Evolutionary conservation across 2,888 invertebrate species (phyloP).

Genomic region (Acanthosepion esculentum): DNA sequence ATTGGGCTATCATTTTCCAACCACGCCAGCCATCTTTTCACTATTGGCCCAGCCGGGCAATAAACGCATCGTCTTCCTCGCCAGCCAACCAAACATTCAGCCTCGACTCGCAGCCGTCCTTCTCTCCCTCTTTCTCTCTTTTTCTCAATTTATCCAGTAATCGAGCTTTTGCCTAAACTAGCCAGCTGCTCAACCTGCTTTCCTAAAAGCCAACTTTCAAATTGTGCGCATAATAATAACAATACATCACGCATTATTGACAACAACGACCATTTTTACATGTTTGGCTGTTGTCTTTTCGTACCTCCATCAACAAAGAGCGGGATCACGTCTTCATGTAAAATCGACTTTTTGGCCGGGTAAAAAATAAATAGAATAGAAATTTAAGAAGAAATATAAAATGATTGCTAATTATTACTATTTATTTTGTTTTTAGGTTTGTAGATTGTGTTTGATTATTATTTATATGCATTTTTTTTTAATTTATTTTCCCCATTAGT

Average conservation of each 20-base stretch:
- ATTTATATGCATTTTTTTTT: no score
- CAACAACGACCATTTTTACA: neutral
- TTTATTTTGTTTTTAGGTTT: no score
- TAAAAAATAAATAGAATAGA: neutral
- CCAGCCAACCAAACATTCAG: neutral
- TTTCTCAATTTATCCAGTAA: neutral
- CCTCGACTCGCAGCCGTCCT: neutral
- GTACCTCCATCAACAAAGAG: neutral
- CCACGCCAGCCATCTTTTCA: neutral
- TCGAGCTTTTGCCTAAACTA: neutral
- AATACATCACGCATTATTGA: neutral
- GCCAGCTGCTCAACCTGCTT: slow-evolving; percentile 33
- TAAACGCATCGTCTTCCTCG: neutral
- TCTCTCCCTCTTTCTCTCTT: neutral
- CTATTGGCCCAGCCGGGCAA: neutral
- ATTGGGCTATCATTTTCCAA: no score
- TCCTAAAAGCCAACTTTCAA: neutral
- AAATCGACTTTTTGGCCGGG: neutral
- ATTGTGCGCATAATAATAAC: neutral
- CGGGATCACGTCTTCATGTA: neutral
- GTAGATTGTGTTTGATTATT: no score
- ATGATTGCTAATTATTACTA: no score
- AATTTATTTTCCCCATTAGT: no score
- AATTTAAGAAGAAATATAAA: no score
- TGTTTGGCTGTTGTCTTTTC: neutral